phyloP scores from a whole-genome alignment of 2,113 vertebrate species.

The Sylvietta virens region DNA sequence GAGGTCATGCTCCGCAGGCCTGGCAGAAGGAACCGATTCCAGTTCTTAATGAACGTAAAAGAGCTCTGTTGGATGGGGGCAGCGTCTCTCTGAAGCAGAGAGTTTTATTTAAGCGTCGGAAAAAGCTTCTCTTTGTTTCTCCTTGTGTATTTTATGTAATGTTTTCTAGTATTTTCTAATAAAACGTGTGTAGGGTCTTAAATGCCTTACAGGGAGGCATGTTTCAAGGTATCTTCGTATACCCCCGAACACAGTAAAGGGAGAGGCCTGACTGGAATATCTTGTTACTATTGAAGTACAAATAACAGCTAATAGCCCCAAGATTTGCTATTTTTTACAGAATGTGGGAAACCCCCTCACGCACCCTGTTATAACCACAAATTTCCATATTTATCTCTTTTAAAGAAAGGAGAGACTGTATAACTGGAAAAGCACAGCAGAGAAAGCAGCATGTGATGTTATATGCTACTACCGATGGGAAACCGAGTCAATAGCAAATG shows the following conservation, averaged over 20 bases:
- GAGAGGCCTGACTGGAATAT: neutral
- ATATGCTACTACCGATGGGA: rapidly evolving
- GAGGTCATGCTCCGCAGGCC: rapidly evolving
- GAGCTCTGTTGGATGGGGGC: neutral
- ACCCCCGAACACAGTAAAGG: neutral
- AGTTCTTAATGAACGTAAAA: neutral
- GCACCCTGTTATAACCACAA: neutral
- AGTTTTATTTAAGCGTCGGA: neutral
- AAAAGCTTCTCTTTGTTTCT: neutral
- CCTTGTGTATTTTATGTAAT: neutral
- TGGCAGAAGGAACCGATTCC: neutral
- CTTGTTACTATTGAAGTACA: neutral
- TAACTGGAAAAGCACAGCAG: neutral
- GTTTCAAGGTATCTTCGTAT: neutral
- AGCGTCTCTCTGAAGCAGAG: neutral
- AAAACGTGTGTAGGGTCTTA: neutral
- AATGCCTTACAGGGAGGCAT: neutral
- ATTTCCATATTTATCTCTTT: neutral
- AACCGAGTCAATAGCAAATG: neutral
- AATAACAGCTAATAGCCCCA: neutral
- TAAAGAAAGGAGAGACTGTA: neutral
- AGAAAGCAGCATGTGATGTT: neutral
- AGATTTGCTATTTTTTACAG: rapidly evolving
- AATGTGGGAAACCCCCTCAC: rapidly evolving
- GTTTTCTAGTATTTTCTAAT: neutral